A percentile compares a stretch with the other conserved stretches of the same genome.
Evolutionary conservation across 2,888 invertebrate species (phyloP).

Genomic region (Argynnis bischoffii): DNA sequence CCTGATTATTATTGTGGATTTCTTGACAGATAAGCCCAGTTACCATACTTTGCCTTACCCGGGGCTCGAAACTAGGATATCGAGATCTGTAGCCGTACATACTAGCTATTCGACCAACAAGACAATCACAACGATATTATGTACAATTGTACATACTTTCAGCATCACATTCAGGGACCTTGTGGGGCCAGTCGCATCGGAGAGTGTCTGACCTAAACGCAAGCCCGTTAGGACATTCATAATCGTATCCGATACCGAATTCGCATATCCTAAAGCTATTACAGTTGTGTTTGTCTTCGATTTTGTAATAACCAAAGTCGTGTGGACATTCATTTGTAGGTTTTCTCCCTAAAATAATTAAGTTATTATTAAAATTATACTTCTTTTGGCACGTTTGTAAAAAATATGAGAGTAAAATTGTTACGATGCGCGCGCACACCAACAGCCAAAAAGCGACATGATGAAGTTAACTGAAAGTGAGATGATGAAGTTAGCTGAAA

Average conservation of each 20-base stretch:
- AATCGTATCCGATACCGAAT: slow-evolving; percentile 79
- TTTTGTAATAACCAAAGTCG: slow-evolving; percentile 12
- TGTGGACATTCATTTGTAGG: not conserved
- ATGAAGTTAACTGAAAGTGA: no score
- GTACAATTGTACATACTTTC: slow-evolving; percentile 86
- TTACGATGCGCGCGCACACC: no score
- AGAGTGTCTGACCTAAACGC: slow-evolving; percentile 89
- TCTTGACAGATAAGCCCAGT: no score
- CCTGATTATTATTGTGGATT: no score
- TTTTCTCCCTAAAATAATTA: not conserved
- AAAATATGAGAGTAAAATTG: no score
- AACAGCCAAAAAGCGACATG: no score
- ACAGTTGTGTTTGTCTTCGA: slow-evolving; percentile 14
- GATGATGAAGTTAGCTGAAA: no score
- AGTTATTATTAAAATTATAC: not conserved
- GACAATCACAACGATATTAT: not conserved
- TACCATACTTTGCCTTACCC: no score
- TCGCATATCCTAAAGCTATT: slow-evolving; percentile 14
- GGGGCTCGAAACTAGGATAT: no score
- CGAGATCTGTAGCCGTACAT: no score
- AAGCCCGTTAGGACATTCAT: slow-evolving; percentile 92
- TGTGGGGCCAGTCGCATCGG: slow-evolving; percentile 94
- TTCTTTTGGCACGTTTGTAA: no score
- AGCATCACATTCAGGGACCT: slow-evolving; percentile 90
- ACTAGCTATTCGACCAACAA: no score